These are phyloP conservation scores for Eupelmus urozonus DNA, from an alignment of 2,888 invertebrate genomes.

Conservation along the genomic window DNA sequence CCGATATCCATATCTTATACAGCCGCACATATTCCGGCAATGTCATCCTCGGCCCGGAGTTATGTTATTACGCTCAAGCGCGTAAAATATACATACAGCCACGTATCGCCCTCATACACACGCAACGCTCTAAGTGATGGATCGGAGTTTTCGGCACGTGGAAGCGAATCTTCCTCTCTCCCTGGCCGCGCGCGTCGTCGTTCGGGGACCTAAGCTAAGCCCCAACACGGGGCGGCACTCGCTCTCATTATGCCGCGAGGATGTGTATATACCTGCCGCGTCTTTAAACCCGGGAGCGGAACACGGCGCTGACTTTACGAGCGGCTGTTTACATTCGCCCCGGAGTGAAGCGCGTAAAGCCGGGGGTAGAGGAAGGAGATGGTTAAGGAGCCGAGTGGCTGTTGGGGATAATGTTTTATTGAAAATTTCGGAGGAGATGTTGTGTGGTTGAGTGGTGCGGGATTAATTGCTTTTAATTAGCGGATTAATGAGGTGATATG, in stretches of 20 bases:
- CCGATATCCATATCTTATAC: constrained; percentile 36
- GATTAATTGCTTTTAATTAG: too few relatives aligned
- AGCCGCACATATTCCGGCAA: not conserved
- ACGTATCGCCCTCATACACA: not conserved
- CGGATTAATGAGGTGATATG: too few relatives aligned
- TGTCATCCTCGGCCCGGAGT: not conserved
- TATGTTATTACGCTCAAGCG: not conserved
- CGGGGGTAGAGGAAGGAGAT: not conserved
- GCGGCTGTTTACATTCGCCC: constrained; percentile 39
- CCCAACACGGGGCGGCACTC: constrained; percentile 66
- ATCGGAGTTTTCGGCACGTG: constrained; percentile 63
- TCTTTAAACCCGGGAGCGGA: constrained; percentile 40
- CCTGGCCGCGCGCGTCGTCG: constrained; percentile 31
- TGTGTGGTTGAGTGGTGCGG: too few relatives aligned
- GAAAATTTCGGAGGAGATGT: too few relatives aligned
- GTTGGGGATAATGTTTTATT: too few relatives aligned
- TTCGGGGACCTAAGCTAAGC: constrained; percentile 63
- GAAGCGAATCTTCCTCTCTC: constrained; percentile 47
- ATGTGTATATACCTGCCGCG: constrained; percentile 23
- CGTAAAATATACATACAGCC: constrained; percentile 25
- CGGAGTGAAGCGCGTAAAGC: not conserved
- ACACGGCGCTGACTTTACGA: constrained; percentile 45
- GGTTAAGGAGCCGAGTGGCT: too few relatives aligned
- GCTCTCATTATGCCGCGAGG: constrained; percentile 61
- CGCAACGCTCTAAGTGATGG: constrained; percentile 54